Conservation (phyloP, 2,113 vertebrate species). For the Muntiacus muntjak region DNA sequence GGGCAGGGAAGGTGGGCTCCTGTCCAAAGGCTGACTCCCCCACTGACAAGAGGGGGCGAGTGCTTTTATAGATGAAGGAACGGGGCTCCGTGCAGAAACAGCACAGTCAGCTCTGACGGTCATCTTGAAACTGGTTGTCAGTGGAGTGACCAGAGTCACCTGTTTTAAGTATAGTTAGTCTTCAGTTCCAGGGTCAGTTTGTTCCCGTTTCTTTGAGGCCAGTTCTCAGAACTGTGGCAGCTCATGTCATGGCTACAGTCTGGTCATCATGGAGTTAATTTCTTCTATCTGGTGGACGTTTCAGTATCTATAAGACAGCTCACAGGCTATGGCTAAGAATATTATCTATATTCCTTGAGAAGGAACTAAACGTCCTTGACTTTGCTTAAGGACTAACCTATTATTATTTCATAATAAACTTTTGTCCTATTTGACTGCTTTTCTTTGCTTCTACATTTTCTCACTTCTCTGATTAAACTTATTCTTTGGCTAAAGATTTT, state of each 20-base stretch:
- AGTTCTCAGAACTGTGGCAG: neutral
- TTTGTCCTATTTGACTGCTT: neutral
- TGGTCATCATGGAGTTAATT: neutral
- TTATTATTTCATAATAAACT: neutral
- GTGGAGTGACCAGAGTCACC: neutral
- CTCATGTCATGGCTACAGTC: neutral
- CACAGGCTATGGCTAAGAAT: neutral
- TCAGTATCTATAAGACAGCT: neutral
- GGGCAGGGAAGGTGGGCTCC: neutral
- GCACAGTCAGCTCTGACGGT: neutral
- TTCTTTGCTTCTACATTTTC: neutral
- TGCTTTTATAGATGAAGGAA: neutral
- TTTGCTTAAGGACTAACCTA: neutral
- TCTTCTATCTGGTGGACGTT: neutral
- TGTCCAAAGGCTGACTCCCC: neutral
- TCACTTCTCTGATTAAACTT: neutral
- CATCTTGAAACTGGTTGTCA: rapidly evolving
- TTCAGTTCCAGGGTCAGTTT: neutral
- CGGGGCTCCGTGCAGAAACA: neutral
- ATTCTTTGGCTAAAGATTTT: neutral
- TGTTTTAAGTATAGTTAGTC: neutral
- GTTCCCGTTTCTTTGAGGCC: neutral
- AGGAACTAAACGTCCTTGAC: neutral
- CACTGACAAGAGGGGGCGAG: neutral
- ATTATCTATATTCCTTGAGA: neutral